phyloP scores from a whole-genome alignment of 2,797 vertebrate species.

The Cyprinella venusta region DNA sequence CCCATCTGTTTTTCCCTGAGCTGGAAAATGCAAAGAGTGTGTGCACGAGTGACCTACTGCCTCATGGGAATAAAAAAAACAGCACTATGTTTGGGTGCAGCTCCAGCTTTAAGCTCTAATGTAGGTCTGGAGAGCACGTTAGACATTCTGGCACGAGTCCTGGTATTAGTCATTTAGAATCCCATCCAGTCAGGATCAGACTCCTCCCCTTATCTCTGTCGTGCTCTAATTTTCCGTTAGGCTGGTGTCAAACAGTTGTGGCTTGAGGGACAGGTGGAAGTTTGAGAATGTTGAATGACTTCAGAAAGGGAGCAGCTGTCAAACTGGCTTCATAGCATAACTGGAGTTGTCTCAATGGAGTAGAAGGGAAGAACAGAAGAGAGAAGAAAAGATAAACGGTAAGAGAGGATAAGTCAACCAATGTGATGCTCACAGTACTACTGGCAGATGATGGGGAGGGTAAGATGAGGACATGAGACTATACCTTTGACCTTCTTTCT shows the following conservation, averaged over 20 bases:
- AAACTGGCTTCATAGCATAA: constrained; percentile 55
- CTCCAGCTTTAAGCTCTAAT: constrained; percentile 41
- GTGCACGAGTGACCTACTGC: constrained; percentile 27
- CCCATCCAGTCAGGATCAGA: constrained; percentile 41
- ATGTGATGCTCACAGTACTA: constrained; percentile 36
- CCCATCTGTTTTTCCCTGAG: constrained; percentile 5
- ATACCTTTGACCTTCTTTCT: constrained; percentile 8
- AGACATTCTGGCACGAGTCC: constrained; percentile 42
- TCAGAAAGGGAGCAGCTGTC: constrained; percentile 62
- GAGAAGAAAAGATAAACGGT: constrained; percentile 8
- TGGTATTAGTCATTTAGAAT: constrained; percentile 51
- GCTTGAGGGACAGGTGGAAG: constrained; percentile 49
- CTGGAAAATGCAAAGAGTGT: constrained; percentile 16
- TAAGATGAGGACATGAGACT: constrained; percentile 47
- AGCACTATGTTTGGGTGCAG: constrained; percentile 40
- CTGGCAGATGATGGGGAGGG: constrained; percentile 42
- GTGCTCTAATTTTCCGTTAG: constrained; percentile 17
- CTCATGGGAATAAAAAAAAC: constrained; percentile 28
- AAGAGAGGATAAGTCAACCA: constrained; percentile 8
- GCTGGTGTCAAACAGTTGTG: constrained; percentile 54
- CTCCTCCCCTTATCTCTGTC: constrained; percentile 27
- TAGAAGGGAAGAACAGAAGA: constrained; percentile 46
- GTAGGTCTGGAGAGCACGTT: constrained; percentile 48
- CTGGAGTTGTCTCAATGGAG: constrained; percentile 53
- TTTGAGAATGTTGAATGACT: constrained; percentile 58